A percentile compares a stretch with the other conserved stretches of the same genome.
Conservation (phyloP, 2,888 invertebrate genomes). For the Allophyes oxyacanthae region DNA sequence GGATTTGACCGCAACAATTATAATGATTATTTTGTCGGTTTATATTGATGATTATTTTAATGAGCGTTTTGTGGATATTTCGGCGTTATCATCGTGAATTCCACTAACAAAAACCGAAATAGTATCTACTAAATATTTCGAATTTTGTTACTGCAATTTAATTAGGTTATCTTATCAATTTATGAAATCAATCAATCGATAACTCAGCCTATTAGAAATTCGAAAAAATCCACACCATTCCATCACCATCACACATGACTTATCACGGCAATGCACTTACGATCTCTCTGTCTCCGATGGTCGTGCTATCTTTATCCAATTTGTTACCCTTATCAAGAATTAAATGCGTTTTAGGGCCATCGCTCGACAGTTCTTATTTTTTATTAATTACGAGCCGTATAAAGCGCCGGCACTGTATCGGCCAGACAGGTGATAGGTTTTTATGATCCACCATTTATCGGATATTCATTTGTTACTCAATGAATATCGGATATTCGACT, state of each 20-base stretch:
- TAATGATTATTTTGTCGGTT: slow-evolving; percentile 39
- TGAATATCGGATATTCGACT: slow-evolving; percentile 66
- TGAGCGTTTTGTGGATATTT: slow-evolving; percentile 11
- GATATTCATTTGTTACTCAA: slow-evolving; percentile 78
- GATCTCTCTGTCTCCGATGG: slow-evolving; percentile 85
- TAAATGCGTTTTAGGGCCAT: slow-evolving; percentile 88
- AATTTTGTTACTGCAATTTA: no score
- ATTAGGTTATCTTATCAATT: no score
- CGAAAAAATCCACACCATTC: slow-evolving; percentile 64
- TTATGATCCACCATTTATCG: slow-evolving; percentile 82
- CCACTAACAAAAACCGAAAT: background rate
- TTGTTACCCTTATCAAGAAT: slow-evolving; percentile 89
- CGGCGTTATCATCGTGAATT: background rate
- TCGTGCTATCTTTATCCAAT: slow-evolving; percentile 88
- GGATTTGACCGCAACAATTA: slow-evolving; percentile 29
- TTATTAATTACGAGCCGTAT: slow-evolving; percentile 83
- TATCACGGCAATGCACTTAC: slow-evolving; percentile 89
- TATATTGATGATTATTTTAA: slow-evolving; percentile 37
- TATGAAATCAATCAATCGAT: no score
- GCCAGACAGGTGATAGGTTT: slow-evolving; percentile 83
- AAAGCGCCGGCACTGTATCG: slow-evolving; percentile 68
- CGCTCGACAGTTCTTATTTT: slow-evolving; percentile 79
- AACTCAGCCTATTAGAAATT: no score
- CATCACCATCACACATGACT: slow-evolving; percentile 72
- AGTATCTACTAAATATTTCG: no score